These are phyloP conservation scores for Laothoe populi DNA, from an alignment of 2,888 invertebrate genomes.

Conservation along the genomic window DNA sequence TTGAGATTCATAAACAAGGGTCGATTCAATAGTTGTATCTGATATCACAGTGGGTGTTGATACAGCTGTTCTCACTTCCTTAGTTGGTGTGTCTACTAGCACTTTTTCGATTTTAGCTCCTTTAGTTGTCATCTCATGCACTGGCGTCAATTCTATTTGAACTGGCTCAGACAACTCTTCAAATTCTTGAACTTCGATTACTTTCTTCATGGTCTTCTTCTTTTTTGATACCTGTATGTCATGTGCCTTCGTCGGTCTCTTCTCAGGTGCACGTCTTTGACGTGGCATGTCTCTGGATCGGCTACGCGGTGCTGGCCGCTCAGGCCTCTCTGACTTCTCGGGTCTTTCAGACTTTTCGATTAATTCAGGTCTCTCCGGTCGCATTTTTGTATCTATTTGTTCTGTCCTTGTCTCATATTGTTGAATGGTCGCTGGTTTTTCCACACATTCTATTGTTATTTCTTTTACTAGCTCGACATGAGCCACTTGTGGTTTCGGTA, in stretches of 20 bases:
- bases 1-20: conserved; percentile 41
- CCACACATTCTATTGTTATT: conserved; percentile 61
- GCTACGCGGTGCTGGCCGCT: conserved; percentile 61
- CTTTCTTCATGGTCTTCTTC: conserved; percentile 69
- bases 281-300: conserved; percentile 72
- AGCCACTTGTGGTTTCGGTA: conserved; percentile 72
- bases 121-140: conserved; percentile 30
- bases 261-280: conserved; percentile 71
- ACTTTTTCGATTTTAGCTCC: conserved; percentile 29
- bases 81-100: conserved; percentile 28
- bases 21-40: conserved; percentile 53
- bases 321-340: conserved; percentile 52
- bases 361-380: conserved; percentile 43
- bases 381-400: conserved; percentile 41
- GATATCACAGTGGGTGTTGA: background rate
- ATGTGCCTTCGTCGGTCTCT: conserved; percentile 65
- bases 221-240: conserved; percentile 66
- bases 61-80: conserved; percentile 56
- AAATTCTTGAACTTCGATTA: conserved; percentile 74
- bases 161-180: conserved; percentile 57
- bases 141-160: conserved; percentile 38
- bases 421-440: conserved; percentile 51
- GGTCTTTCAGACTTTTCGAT: conserved; percentile 40
- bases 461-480: conserved; percentile 71
- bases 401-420: conserved; percentile 52